phyloP scores from a whole-genome alignment of 1,140 invertebrate genomes.

The Trinorchestia longiramus region DNA sequence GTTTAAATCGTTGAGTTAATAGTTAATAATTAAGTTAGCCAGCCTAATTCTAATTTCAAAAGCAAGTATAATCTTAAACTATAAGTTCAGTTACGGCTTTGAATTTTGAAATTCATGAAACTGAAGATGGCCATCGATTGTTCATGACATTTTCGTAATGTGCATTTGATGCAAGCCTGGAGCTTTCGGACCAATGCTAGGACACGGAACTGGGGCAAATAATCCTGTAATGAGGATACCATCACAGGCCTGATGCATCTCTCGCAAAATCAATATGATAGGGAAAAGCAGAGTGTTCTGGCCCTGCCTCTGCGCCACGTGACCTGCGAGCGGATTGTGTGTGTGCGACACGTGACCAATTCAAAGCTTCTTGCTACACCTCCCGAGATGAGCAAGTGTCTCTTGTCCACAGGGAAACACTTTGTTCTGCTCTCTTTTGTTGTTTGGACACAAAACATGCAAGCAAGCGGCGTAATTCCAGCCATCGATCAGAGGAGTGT shows the following conservation, averaged over 20 bases:
- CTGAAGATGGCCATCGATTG: neutral
- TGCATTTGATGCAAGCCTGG: neutral
- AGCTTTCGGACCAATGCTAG: neutral
- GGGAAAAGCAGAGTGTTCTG: neutral
- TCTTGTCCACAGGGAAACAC: constrained; percentile 37
- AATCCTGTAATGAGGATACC: constrained; percentile 36
- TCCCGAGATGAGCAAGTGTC: constrained; percentile 28
- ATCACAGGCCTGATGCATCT: constrained; percentile 20
- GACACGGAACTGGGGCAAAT: neutral
- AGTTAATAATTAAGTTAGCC: too few species aligned
- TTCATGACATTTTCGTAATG: neutral
- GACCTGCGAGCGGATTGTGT: constrained; percentile 15
- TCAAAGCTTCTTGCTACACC: constrained; percentile 30
- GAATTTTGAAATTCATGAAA: neutral
- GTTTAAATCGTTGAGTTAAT: too few species aligned
- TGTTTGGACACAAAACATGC: constrained; percentile 47
- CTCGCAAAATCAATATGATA: constrained; percentile 2
- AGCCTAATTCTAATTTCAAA: neutral
- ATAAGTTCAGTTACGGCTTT: neutral
- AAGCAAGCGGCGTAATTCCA: constrained; percentile 34
- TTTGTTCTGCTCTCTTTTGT: constrained; percentile 31
- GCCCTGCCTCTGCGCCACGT: neutral
- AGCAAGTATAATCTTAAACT: neutral
- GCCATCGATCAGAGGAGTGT: constrained; percentile 31
- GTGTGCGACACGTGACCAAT: neutral